Percentiles rank a stretch among this genome's conserved stretches.
Conservation (phyloP, 1,140 invertebrate species). For the Camponotus floridanus region DNA sequence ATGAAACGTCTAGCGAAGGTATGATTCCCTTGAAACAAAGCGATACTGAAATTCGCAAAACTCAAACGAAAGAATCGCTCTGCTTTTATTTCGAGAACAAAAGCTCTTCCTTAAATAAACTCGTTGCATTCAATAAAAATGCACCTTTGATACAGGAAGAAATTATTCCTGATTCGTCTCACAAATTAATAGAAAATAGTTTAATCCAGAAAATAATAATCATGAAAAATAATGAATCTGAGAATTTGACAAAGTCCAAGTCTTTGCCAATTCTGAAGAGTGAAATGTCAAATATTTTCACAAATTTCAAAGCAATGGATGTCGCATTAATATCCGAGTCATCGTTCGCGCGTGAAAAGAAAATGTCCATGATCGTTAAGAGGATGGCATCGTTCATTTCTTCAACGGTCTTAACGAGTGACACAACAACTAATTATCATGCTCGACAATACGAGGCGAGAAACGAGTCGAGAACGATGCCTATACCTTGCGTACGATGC, state of each 20-base stretch:
- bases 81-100: not conserved
- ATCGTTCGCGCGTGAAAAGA: slow-evolving; percentile 55
- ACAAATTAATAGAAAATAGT: not conserved
- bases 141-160: slow-evolving; percentile 15
- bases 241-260: slow-evolving; percentile 37
- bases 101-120: slow-evolving; percentile 11
- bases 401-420: not conserved
- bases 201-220: not conserved
- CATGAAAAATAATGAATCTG: no score
- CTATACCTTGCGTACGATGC: slow-evolving; percentile 50
- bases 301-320: not conserved
- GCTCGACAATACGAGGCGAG: not conserved
- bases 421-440: not conserved
- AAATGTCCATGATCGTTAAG: slow-evolving; percentile 65
- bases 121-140: slow-evolving; percentile 2
- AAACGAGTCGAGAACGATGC: slow-evolving; percentile 27
- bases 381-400: slow-evolving; percentile 51
- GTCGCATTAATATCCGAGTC: slow-evolving; percentile 48
- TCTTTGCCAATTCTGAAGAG: slow-evolving; percentile 60
- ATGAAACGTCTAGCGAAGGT: slow-evolving; percentile 76
- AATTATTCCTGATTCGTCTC: slow-evolving; percentile 5
- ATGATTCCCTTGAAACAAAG: slow-evolving; percentile 27
- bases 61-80: slow-evolving; percentile 3
- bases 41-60: not conserved
- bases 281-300: not conserved